A percentile compares a stretch with the other conserved stretches of the same genome.
phyloP scores from a whole-genome alignment of 2,888 invertebrate genomes.

The Neoascia interrupta region DNA sequence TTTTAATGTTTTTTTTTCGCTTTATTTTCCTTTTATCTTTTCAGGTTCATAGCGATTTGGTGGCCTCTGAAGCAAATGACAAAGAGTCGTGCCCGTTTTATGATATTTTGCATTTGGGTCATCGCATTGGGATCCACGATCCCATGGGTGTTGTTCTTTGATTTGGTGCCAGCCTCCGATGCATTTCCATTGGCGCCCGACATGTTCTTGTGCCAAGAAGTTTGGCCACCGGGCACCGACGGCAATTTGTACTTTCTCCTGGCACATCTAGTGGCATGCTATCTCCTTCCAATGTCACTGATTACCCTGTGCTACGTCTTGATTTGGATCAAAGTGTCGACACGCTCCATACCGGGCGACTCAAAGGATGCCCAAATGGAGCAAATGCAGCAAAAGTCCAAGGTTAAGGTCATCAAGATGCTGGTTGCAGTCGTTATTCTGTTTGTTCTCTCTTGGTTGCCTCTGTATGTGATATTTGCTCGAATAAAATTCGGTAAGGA shows the following conservation, averaged over 20 bases:
- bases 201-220: slow-evolving; percentile 88
- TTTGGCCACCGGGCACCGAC: slow-evolving; percentile 91
- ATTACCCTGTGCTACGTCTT: slow-evolving; percentile 95
- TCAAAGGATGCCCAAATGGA: slow-evolving; percentile 95
- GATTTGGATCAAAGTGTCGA: slow-evolving; percentile 95
- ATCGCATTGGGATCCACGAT: slow-evolving; percentile 91
- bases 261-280: slow-evolving; percentile 93
- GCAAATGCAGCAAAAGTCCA: slow-evolving; percentile 95
- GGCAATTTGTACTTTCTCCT: slow-evolving; percentile 92
- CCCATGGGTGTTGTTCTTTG: slow-evolving; percentile 95
- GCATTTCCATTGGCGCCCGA: slow-evolving; percentile 85
- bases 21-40: slow-evolving; percentile 78
- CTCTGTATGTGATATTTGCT: slow-evolving; percentile 93
- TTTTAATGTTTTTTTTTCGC: no score
- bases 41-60: slow-evolving; percentile 97
- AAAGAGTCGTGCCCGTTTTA: slow-evolving; percentile 90
- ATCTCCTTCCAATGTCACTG: slow-evolving; percentile 93
- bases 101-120: slow-evolving; percentile 95
- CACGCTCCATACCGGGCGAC: slow-evolving; percentile 92
- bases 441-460: slow-evolving; percentile 96
- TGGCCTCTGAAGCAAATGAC: slow-evolving; percentile 96
- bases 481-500: slow-evolving; percentile 89
- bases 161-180: slow-evolving; percentile 81
- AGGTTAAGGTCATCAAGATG: slow-evolving; percentile 97
- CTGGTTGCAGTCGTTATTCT: slow-evolving; percentile 93